phyloP scores from a whole-genome alignment of 2,888 invertebrate species.

The Lithophane socia region DNA sequence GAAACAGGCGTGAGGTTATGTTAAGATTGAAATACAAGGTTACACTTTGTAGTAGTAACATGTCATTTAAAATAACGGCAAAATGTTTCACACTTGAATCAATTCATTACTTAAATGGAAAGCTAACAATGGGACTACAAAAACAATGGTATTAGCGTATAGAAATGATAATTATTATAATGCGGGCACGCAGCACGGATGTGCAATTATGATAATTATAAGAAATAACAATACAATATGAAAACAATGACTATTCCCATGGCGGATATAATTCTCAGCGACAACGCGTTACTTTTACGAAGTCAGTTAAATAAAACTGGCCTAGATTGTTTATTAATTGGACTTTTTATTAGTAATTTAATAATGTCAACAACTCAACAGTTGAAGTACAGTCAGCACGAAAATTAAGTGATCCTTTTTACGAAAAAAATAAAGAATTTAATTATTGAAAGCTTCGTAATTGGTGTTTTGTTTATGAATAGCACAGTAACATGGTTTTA shows the following conservation, averaged over 20 bases:
- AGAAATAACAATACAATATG: conserved; percentile 55
- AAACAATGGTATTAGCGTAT: conserved; percentile 43
- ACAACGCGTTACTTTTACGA: conserved; percentile 29
- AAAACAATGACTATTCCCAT: conserved; percentile 50
- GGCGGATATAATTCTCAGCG: conserved; percentile 23
- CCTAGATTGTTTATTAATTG: conserved; percentile 24
- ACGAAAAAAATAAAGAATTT: not conserved
- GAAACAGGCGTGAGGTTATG: too few species aligned
- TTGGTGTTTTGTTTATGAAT: too few species aligned
- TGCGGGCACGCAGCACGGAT: conserved; percentile 32
- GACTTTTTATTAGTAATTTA: conserved; percentile 1
- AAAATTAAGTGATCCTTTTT: conserved; percentile 1
- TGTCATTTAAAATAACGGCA: conserved; percentile 19
- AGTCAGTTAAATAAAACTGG: conserved; percentile 26
- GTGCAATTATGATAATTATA: conserved; percentile 54
- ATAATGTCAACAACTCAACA: not conserved
- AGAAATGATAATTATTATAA: conserved; percentile 47
- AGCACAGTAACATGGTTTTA: too few species aligned
- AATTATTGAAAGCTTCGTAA: not conserved
- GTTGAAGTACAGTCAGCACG: not conserved
- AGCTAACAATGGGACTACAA: conserved; percentile 32
- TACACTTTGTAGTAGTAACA: too few species aligned
- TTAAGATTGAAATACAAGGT: too few species aligned
- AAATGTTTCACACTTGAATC: conserved; percentile 22
- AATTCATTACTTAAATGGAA: conserved; percentile 43